These are phyloP conservation scores for Caenorhabditis sulstoni DNA, from an alignment of 2,888 invertebrate species.

Conservation along the genomic window DNA sequence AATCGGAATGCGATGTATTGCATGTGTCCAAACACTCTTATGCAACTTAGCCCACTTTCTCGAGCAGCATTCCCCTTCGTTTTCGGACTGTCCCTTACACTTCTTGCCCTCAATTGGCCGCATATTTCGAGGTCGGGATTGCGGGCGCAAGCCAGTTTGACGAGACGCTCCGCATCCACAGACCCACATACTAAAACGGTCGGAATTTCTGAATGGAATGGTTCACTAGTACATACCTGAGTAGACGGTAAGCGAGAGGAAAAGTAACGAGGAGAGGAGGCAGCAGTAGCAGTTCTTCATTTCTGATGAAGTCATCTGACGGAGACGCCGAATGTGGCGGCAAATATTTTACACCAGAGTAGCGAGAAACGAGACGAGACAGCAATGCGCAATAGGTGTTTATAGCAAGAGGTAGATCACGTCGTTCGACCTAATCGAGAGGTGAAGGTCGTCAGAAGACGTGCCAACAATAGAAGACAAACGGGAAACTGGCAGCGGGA, in stretches of 20 bases:
- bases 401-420: slow-evolving; percentile 36
- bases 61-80: slow-evolving; percentile 14
- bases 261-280: neutral
- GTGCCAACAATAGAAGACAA: slow-evolving; percentile 2
- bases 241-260: neutral
- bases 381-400: slow-evolving; percentile 6
- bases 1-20: neutral
- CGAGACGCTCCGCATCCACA: slow-evolving; percentile 29
- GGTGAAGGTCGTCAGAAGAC: slow-evolving; percentile 25
- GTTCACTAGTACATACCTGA: neutral
- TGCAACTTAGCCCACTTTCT: slow-evolving; percentile 18
- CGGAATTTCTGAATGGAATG: too few relatives aligned
- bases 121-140: slow-evolving; percentile 50
- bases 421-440: slow-evolving; percentile 49
- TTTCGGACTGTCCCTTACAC: slow-evolving; percentile 30
- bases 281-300: slow-evolving; percentile 31
- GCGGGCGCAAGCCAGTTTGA: slow-evolving; percentile 47
- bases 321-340: slow-evolving; percentile 2
- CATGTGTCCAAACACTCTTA: neutral
- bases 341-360: slow-evolving; percentile 42
- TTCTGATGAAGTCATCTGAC: slow-evolving; percentile 1
- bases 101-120: slow-evolving; percentile 24
- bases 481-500: slow-evolving; percentile 10
- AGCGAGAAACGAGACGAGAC: slow-evolving; percentile 32
- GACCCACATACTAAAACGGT: slow-evolving; percentile 18